A percentile compares a stretch with the other conserved stretches of the same genome.
Evolutionary conservation across 92 coral and sea anemone species (phyloP).

Genomic region (Siderastrea siderea): DNA sequence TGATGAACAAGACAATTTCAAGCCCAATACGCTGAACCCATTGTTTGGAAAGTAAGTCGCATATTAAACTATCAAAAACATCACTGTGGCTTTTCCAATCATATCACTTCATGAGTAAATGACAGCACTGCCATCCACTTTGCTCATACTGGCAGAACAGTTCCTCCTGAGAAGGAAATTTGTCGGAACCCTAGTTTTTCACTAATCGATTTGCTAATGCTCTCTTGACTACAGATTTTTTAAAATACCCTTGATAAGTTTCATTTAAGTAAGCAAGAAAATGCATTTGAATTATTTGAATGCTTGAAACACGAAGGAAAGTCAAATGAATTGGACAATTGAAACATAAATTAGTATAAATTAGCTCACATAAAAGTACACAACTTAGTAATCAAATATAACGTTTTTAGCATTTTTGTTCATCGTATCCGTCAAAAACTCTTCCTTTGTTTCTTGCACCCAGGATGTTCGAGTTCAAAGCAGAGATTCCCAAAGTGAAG

Average conservation of each 20-base stretch:
- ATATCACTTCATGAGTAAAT: too few species aligned
- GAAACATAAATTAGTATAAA: too few species aligned
- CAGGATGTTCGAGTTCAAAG: constrained; percentile 96
- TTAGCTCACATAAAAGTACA: background rate
- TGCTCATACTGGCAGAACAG: too few species aligned
- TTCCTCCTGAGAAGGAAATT: too few species aligned
- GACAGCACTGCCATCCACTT: background rate
- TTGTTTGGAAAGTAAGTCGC: constrained; percentile 93
- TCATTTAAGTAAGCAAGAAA: too few species aligned
- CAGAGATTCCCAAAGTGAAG: constrained; percentile 88
- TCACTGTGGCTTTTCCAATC: background rate
- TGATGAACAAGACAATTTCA: constrained; percentile 86
- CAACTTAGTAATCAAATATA: background rate
- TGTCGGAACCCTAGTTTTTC: too few species aligned
- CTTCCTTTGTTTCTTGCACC: background rate
- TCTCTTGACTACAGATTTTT: too few species aligned
- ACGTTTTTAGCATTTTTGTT: background rate
- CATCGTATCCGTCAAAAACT: background rate
- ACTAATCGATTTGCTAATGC: too few species aligned
- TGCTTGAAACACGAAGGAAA: too few species aligned
- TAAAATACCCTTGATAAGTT: too few species aligned
- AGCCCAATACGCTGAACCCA: constrained; percentile 89
- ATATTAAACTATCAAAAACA: background rate
- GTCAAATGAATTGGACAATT: too few species aligned
- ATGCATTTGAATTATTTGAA: too few species aligned